Conservation (phyloP, 2,113 vertebrate species). For the Gymnogyps californianus region DNA sequence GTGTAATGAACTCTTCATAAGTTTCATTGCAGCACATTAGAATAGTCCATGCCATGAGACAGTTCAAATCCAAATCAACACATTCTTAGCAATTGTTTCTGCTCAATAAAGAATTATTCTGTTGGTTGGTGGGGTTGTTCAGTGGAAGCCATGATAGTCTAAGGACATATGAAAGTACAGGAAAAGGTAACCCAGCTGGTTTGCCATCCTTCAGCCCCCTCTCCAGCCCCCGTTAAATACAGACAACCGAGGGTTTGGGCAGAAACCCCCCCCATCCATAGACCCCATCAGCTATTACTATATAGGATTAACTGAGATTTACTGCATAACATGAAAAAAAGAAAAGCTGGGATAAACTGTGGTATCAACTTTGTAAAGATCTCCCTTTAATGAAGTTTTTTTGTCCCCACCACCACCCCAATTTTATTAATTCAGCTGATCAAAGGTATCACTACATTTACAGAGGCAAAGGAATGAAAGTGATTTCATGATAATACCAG, state of each 20-base stretch:
- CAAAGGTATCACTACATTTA: neutral
- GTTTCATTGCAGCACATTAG: neutral
- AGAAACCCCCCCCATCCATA: neutral
- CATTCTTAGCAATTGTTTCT: neutral
- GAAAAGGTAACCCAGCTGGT: neutral
- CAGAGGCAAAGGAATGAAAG: neutral
- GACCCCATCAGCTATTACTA: neutral
- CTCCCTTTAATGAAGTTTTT: neutral
- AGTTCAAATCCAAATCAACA: neutral
- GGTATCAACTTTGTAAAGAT: neutral
- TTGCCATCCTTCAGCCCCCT: neutral
- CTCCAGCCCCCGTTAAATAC: neutral
- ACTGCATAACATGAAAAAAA: neutral
- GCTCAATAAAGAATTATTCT: neutral
- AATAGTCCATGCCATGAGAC: neutral
- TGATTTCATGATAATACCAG: neutral
- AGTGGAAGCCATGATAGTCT: neutral
- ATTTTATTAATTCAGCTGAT: neutral
- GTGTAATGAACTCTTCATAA: neutral
- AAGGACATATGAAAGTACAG: neutral
- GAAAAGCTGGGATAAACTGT: neutral
- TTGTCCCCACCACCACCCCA: too few relatives aligned
- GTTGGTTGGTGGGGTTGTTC: neutral
- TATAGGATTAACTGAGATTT: neutral
- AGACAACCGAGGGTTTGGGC: neutral